Conservation (phyloP, 2,888 invertebrate species). For the Rhingia rostrata region DNA sequence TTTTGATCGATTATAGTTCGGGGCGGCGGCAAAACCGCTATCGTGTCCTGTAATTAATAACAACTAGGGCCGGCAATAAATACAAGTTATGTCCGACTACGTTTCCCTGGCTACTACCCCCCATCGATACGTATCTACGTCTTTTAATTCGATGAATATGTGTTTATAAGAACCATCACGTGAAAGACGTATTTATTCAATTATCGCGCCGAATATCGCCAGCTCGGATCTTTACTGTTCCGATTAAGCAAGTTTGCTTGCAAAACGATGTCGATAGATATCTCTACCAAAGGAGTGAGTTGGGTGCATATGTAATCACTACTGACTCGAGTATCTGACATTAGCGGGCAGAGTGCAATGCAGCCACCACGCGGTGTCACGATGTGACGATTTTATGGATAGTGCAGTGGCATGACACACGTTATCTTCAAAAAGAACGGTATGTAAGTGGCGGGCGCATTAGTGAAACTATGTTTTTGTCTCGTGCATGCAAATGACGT, state of each 20-base stretch:
- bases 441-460: slow-evolving; percentile 8
- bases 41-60: slow-evolving; percentile 58
- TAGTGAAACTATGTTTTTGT: slow-evolving; percentile 37
- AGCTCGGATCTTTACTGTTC: slow-evolving; percentile 38
- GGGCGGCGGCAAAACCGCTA: slow-evolving; percentile 27
- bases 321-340: slow-evolving; percentile 9
- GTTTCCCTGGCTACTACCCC: slow-evolving; percentile 43
- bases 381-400: neutral
- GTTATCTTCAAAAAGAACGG: slow-evolving; percentile 5
- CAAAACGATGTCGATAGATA: slow-evolving; percentile 21
- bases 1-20: slow-evolving; percentile 56
- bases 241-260: slow-evolving; percentile 50
- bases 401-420: slow-evolving; percentile 7
- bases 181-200: slow-evolving; percentile 67
- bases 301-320: slow-evolving; percentile 2
- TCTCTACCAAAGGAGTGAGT: neutral
- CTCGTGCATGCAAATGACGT: slow-evolving; percentile 67
- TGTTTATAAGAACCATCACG: slow-evolving; percentile 32
- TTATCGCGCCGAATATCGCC: slow-evolving; percentile 59
- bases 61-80: slow-evolving; percentile 15
- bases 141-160: slow-evolving; percentile 15
- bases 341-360: neutral
- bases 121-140: neutral
- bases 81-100: slow-evolving; percentile 30
- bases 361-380: neutral